These are phyloP conservation scores for Planococcus citri DNA, from an alignment of 1,140 invertebrate genomes.

Conservation along the genomic window DNA sequence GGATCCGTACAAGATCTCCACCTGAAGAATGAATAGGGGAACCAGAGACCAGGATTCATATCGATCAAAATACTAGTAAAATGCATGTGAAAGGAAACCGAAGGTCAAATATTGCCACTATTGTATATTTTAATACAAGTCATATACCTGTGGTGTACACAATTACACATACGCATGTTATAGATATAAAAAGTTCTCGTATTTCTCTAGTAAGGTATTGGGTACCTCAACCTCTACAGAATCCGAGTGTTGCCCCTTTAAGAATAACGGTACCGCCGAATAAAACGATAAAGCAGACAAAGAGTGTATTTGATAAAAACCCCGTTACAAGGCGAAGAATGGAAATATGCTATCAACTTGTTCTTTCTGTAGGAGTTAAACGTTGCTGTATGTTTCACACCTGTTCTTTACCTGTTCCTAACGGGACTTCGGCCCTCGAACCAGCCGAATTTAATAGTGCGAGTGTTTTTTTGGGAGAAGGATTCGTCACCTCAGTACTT, in stretches of 20 bases:
- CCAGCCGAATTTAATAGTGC: too few relatives aligned
- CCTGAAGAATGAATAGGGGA: too few relatives aligned
- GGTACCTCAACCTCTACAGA: not conserved
- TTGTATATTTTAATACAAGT: too few relatives aligned
- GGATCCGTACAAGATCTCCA: too few relatives aligned
- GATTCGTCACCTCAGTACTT: too few relatives aligned
- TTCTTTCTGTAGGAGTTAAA: not conserved
- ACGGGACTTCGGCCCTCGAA: conserved; percentile 3
- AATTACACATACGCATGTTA: too few relatives aligned
- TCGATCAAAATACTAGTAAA: too few relatives aligned
- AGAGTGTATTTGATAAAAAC: not conserved
- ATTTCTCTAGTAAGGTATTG: not conserved
- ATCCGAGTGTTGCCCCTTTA: not conserved
- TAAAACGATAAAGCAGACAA: not conserved
- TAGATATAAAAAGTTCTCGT: not conserved
- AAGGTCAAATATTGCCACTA: not conserved
- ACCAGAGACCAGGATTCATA: too few relatives aligned
- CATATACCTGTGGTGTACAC: too few relatives aligned
- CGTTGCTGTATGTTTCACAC: not conserved
- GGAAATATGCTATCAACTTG: not conserved
- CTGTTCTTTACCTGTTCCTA: conserved; percentile 6
- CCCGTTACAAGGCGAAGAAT: not conserved
- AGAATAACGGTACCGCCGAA: not conserved
- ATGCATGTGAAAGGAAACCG: not conserved
- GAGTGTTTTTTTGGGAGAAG: too few relatives aligned